Evolutionary conservation across 2,888 invertebrate genomes (phyloP).

Genomic region (Gari tellinella): DNA sequence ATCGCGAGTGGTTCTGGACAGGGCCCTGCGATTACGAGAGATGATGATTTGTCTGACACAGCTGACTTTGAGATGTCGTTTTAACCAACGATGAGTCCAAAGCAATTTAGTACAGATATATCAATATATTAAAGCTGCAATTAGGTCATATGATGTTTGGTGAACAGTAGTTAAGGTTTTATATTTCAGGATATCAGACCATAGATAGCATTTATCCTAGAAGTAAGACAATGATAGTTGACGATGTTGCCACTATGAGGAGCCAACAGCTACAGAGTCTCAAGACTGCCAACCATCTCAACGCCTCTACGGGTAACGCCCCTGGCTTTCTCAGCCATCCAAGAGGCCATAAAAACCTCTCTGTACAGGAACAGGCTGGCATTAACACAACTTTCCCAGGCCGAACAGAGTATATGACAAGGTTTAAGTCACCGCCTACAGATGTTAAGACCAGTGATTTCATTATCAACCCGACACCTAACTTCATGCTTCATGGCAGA

Average conservation of each 20-base stretch:
- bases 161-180: no score
- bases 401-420: conserved; percentile 80
- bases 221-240: conserved; percentile 63
- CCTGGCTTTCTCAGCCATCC: conserved; percentile 40
- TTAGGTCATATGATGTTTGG: no score
- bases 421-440: conserved; percentile 72
- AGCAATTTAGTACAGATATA: no score
- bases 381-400: conserved; percentile 83
- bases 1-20: no score
- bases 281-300: conserved; percentile 67
- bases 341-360: conserved; percentile 63
- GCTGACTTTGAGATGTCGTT: no score
- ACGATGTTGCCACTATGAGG: conserved; percentile 32
- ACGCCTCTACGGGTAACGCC: conserved; percentile 51
- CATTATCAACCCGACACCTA: conserved; percentile 82
- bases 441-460: conserved; percentile 75
- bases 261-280: conserved; percentile 65
- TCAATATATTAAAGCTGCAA: no score
- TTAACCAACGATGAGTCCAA: no score
- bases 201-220: conserved; percentile 76
- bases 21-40: no score
- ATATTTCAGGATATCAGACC: conserved; percentile 74
- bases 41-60: no score
- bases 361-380: conserved; percentile 83
- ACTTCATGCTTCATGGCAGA: conserved; percentile 80